These are phyloP conservation scores for Cuniculus paca DNA, from an alignment of 2,797 vertebrate species.

Conservation along the genomic window DNA sequence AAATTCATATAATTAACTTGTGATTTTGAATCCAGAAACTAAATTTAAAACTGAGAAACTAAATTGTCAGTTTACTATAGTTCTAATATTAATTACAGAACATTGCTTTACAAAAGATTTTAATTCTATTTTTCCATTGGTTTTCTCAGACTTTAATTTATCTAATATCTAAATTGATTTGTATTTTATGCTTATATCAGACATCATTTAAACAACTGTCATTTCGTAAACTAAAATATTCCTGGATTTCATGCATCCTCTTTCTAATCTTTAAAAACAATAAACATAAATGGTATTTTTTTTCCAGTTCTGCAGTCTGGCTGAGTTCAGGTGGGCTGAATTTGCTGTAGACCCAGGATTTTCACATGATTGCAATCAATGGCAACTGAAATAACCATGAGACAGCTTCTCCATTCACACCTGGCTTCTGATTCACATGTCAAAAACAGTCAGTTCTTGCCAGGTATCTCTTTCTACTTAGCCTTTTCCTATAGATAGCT, in stretches of 20 bases:
- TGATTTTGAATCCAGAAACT: conserved; percentile 8
- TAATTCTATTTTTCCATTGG: not conserved
- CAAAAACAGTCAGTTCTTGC: not conserved
- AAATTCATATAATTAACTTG: not conserved
- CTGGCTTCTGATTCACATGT: not conserved
- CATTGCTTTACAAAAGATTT: not conserved
- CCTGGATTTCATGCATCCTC: not conserved
- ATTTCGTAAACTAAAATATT: not conserved
- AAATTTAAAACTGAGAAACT: not conserved
- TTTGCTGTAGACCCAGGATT: not conserved
- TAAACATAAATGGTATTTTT: not conserved
- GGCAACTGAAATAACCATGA: not conserved
- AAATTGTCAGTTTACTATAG: not conserved
- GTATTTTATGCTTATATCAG: not conserved
- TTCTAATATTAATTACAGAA: conserved; percentile 10
- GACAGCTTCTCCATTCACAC: not conserved
- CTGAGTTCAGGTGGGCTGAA: not conserved
- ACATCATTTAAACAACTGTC: not conserved
- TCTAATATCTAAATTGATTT: not conserved
- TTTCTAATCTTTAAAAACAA: not conserved
- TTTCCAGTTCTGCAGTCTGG: not conserved
- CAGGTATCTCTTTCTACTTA: not conserved
- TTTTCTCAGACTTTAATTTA: not conserved
- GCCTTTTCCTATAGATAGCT: not conserved
- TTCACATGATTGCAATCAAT: not conserved